phyloP scores from a whole-genome alignment of 2,888 invertebrate genomes.

The Andrena bucephala region DNA sequence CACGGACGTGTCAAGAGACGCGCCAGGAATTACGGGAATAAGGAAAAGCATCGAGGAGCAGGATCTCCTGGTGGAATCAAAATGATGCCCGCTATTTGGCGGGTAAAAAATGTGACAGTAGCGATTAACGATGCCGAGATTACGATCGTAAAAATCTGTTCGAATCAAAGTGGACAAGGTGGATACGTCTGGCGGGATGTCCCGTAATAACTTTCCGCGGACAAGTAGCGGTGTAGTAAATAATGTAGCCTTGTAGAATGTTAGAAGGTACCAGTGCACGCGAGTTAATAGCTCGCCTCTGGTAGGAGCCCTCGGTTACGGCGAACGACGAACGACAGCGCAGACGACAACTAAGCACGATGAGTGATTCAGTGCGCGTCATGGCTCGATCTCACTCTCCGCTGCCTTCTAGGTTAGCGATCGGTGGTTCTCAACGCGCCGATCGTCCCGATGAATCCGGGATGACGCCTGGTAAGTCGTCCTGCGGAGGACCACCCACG shows the following conservation, averaged over 20 bases:
- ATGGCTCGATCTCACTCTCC: constrained; percentile 78
- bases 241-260: constrained; percentile 81
- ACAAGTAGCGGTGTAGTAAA: constrained; percentile 75
- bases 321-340: constrained; percentile 55
- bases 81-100: background rate
- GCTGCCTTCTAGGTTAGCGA: constrained; percentile 71
- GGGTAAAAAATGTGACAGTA: constrained; percentile 29
- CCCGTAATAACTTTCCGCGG: constrained; percentile 73
- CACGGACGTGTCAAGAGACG: background rate
- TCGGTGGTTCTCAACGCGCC: constrained; percentile 74
- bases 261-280: constrained; percentile 67
- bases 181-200: constrained; percentile 30
- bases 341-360: constrained; percentile 69
- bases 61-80: background rate
- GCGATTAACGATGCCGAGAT: constrained; percentile 54
- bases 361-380: constrained; percentile 84
- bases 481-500: constrained; percentile 83
- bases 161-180: constrained; percentile 39
- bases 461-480: constrained; percentile 78
- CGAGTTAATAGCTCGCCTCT: constrained; percentile 80
- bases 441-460: constrained; percentile 66
- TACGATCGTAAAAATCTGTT: constrained; percentile 60
- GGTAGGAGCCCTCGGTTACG: constrained; percentile 67
- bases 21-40: constrained; percentile 16
- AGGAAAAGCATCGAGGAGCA: background rate